Evolutionary conservation across 2,797 vertebrate species (phyloP), one percentile per base, ranked within the genome.

Genomic region (Oreochromis mossambicus): DNA sequence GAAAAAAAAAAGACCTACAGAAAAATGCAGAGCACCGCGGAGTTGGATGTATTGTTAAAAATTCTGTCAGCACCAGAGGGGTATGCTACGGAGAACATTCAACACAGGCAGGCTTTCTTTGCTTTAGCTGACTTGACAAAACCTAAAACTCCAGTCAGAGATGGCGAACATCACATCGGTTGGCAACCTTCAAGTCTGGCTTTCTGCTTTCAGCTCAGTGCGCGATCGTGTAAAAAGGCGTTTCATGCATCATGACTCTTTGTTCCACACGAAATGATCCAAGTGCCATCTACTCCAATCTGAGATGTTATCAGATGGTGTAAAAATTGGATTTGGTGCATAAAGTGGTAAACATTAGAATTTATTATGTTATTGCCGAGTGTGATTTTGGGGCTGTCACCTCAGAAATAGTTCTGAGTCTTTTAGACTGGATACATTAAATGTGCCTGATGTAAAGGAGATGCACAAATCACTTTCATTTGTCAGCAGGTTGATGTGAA

Each of bases 1-100:
- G 84, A 86, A 87, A 82, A 87, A 91, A 86, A 52, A 79, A 43
- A 5, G 4, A 19, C 26, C 63, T 68, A 48, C 46, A 82, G 26
- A 68, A 86, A 81, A 84, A 86, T 34, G 82, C 29, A 78, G 43
- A 92, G 89, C 91, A 92, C 90, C 81, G 83, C 5, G n/a, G 10
- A 90, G 82, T 83, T 81, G 55, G 75, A 61, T 73, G 43, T 77
- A 84, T 12, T 52, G 75, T 75, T 50, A 55, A 50, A 50, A 89
- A 84, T 83, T 12, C n/a, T 88, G 51, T 87, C 48, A 77, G 83
- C 81, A 89, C 87, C 89, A 85, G 55, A 43, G 8, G 66, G 38
- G 38, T 68, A 43, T 7, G 66, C 13, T 70, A 70, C 21, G 38
- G 4, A 43, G 38, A 43, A 17, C 14, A 2, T 6, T 70, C 2